Conservation (phyloP, 1,140 invertebrate species). For the Ceratina japonica region DNA sequence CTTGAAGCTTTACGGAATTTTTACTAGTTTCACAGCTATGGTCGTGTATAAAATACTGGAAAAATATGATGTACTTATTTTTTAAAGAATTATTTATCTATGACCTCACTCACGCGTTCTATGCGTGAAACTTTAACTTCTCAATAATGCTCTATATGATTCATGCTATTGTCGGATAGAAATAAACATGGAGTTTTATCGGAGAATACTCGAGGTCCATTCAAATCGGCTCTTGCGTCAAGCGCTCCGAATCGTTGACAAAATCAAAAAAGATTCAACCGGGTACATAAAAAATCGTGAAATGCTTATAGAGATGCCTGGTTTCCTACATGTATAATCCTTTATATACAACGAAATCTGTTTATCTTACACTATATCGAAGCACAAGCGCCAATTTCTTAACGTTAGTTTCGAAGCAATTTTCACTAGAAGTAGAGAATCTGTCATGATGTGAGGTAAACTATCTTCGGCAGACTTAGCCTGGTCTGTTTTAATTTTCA, state of each 20-base stretch:
- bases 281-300: neutral
- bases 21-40: too few species aligned
- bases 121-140: neutral
- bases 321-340: neutral
- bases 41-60: too few species aligned
- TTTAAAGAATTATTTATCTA: too few species aligned
- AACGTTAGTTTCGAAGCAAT: too few species aligned
- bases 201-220: neutral
- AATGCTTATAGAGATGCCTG: too few species aligned
- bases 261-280: neutral
- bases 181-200: neutral
- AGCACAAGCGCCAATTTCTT: neutral
- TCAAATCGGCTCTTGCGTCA: neutral
- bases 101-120: too few species aligned
- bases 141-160: neutral
- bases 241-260: too few species aligned
- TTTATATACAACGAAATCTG: neutral
- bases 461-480: neutral
- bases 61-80: too few species aligned
- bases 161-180: neutral
- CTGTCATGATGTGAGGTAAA: neutral
- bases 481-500: slow-evolving; percentile 21
- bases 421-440: neutral
- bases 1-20: too few species aligned
- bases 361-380: neutral